Conservation (phyloP, 2,888 invertebrate genomes). For the Liposcelis brunnea region DNA sequence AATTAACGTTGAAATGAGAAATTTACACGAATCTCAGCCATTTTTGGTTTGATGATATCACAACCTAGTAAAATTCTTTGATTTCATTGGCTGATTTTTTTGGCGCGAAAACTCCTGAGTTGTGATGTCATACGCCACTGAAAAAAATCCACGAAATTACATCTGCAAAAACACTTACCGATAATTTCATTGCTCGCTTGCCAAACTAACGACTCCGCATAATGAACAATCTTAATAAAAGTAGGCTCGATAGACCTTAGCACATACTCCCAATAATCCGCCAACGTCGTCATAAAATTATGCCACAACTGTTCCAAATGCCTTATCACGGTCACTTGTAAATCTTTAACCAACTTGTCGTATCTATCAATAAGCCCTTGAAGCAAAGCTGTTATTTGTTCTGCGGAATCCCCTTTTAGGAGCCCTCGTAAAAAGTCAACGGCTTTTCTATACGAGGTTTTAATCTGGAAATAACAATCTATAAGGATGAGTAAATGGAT, state of each 20-base stretch:
- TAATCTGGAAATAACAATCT: constrained; percentile 34
- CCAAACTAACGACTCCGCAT: constrained; percentile 55
- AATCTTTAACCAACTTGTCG: constrained; percentile 57
- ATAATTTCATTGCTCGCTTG: constrained; percentile 54
- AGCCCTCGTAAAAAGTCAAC: constrained; percentile 49
- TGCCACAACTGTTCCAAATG: constrained; percentile 61
- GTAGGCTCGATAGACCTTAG: constrained; percentile 59
- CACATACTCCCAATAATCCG: constrained; percentile 54
- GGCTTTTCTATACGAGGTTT: constrained; percentile 50
- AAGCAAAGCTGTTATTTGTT: constrained; percentile 48
- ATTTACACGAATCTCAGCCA: constrained; percentile 9
- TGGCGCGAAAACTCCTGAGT: too few relatives aligned
- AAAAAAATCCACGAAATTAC: too few relatives aligned
- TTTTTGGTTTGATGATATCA: constrained; percentile 6
- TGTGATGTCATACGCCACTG: too few relatives aligned
- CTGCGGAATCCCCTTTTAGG: constrained; percentile 55
- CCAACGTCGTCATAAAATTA: constrained; percentile 42
- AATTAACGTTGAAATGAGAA: constrained; percentile 1
- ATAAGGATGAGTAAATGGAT: constrained; percentile 6
- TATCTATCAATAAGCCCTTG: constrained; percentile 56
- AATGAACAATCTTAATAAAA: constrained; percentile 57
- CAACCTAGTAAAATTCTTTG: neutral
- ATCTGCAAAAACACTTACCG: too few relatives aligned
- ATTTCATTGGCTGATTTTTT: too few relatives aligned
- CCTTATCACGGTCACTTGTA: constrained; percentile 49